Evolutionary conservation across 2,113 vertebrate genomes (phyloP).

Genomic region (Fregetta grallaria): DNA sequence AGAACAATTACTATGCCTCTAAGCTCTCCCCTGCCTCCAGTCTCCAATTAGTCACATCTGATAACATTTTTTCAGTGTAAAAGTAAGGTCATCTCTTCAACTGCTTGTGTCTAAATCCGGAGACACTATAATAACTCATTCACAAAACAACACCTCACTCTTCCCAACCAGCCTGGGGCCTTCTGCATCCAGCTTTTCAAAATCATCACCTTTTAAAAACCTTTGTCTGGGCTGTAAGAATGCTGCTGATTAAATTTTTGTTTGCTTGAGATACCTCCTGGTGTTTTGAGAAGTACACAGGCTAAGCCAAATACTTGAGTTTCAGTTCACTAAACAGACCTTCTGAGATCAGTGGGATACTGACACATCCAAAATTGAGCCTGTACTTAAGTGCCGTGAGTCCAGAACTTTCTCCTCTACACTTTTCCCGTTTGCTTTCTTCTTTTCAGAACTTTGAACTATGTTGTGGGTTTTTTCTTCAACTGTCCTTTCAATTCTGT

Average conservation of each 20-base stretch:
- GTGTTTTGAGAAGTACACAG: background rate
- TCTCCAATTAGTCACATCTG: conserved; percentile 19
- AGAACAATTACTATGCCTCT: conserved; percentile 39
- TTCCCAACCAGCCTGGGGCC: background rate
- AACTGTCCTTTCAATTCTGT: background rate
- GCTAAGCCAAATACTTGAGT: background rate
- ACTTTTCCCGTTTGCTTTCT: background rate
- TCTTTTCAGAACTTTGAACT: background rate
- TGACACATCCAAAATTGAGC: background rate
- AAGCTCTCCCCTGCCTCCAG: background rate
- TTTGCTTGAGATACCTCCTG: background rate
- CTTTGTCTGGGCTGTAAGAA: background rate
- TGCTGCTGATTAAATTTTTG: background rate
- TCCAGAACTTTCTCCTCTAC: background rate
- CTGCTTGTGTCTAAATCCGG: background rate
- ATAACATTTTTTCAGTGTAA: background rate
- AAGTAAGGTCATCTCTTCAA: background rate
- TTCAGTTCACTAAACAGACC: background rate
- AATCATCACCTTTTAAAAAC: background rate
- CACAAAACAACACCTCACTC: background rate
- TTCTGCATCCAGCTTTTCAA: background rate
- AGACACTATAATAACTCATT: background rate
- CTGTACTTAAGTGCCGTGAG: background rate
- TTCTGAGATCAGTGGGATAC: background rate
- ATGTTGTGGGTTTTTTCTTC: background rate